phyloP scores from a whole-genome alignment of 2,888 invertebrate species.

The Lordiphosa fenestrarum region DNA sequence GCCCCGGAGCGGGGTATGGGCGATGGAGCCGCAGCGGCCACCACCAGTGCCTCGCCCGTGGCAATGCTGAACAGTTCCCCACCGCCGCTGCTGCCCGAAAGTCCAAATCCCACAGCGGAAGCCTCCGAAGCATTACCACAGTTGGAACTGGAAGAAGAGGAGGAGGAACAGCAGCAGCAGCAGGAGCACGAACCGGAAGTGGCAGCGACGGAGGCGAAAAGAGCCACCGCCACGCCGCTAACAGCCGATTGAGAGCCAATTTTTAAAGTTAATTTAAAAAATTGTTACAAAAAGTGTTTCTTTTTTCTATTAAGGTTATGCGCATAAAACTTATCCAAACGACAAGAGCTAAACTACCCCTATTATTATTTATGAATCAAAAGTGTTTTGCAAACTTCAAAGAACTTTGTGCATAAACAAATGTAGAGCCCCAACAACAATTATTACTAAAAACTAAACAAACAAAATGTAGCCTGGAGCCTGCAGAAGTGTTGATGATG shows the following conservation, averaged over 20 bases:
- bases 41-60: slow-evolving; percentile 70
- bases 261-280: slow-evolving; percentile 60
- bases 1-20: slow-evolving; percentile 75
- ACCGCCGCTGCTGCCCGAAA: slow-evolving; percentile 54
- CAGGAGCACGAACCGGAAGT: not conserved
- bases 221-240: slow-evolving; percentile 46
- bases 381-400: slow-evolving; percentile 2
- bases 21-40: slow-evolving; percentile 78
- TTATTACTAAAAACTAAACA: too few species aligned
- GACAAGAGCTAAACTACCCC: slow-evolving; percentile 1
- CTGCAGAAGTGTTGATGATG: not conserved
- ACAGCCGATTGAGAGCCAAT: slow-evolving; percentile 62
- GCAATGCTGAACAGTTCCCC: slow-evolving; percentile 73
- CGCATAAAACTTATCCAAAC: slow-evolving; percentile 47
- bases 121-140: too few species aligned
- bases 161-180: not conserved
- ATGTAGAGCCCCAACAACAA: too few species aligned
- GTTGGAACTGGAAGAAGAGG: slow-evolving; percentile 3
- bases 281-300: slow-evolving; percentile 63
- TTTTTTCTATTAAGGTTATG: slow-evolving; percentile 26
- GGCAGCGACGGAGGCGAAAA: slow-evolving; percentile 35
- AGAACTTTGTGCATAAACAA: too few species aligned
- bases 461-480: too few species aligned
- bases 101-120: too few species aligned
- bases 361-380: too few species aligned